Evolutionary conservation across 2,797 vertebrate genomes (phyloP).

Genomic region (Margarornis squamiger): DNA sequence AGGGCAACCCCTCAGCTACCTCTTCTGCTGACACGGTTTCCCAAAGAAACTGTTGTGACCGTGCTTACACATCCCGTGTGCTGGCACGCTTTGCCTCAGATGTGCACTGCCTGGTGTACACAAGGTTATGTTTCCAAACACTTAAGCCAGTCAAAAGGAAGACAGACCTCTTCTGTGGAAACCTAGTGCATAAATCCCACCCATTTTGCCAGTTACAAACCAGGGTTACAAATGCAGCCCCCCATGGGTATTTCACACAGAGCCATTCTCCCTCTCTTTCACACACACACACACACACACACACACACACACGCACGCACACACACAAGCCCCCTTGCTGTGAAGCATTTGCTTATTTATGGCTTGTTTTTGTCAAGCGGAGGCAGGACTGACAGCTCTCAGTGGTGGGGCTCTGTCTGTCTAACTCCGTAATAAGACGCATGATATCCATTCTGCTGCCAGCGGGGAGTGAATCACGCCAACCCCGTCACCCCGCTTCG

Average conservation of each 20-base stretch:
- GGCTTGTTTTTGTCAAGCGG: conserved; percentile 62
- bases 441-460: conserved; percentile 75
- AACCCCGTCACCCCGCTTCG: not conserved
- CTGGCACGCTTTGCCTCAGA: not conserved
- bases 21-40: not conserved
- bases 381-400: conserved; percentile 72
- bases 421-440: conserved; percentile 73
- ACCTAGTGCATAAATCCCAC: not conserved
- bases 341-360: conserved; percentile 72
- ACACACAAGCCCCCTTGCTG: conserved; percentile 36
- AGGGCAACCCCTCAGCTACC: not conserved
- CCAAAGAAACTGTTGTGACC: not conserved
- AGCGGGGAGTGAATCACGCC: conserved; percentile 67
- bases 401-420: conserved; percentile 69
- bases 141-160: not conserved
- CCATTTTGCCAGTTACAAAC: not conserved
- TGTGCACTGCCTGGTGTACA: not conserved
- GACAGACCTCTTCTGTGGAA: not conserved
- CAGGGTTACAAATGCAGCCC: not conserved
- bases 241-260: not conserved
- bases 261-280: not conserved
- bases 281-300: not conserved
- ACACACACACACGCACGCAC: not conserved
- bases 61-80: rapidly evolving
- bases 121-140: conserved; percentile 19